Conservation (phyloP, 2,888 invertebrate species). For the Phoenoteleia sp. region DNA sequence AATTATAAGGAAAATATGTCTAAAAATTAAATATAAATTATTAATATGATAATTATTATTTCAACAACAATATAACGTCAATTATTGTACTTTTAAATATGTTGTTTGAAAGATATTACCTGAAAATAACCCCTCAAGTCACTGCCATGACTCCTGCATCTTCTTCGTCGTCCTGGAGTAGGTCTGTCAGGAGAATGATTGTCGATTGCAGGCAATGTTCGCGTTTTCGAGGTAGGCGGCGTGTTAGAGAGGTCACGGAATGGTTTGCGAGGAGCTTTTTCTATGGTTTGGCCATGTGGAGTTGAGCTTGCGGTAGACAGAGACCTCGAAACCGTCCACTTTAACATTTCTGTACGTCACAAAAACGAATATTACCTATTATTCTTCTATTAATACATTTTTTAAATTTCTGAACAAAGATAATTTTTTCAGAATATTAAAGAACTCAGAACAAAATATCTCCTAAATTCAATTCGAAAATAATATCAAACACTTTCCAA, state of each 20-base stretch:
- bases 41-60: too few species aligned
- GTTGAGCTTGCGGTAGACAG: slow-evolving; percentile 84
- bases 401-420: too few species aligned
- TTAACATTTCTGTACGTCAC: slow-evolving; percentile 83
- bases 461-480: too few species aligned
- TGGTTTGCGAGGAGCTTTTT: slow-evolving; percentile 81
- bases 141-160: slow-evolving; percentile 84
- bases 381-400: too few species aligned
- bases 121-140: slow-evolving; percentile 85
- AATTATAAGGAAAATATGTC: too few species aligned
- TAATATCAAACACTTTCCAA: too few species aligned
- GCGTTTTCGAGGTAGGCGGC: slow-evolving; percentile 80
- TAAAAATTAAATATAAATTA: too few species aligned
- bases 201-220: slow-evolving; percentile 65
- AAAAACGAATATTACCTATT: too few species aligned
- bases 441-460: too few species aligned
- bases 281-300: slow-evolving; percentile 82
- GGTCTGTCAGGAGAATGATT: slow-evolving; percentile 69
- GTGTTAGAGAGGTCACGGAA: slow-evolving; percentile 85
- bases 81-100: too few species aligned
- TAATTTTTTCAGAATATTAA: too few species aligned
- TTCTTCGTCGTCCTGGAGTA: slow-evolving; percentile 80
- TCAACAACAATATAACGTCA: too few species aligned
- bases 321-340: slow-evolving; percentile 86
- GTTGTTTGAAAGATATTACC: slow-evolving; percentile 77